Evolutionary conservation across 2,888 invertebrate species (phyloP), one percentile per base, ranked within the genome.

Genomic region (Slavum lentiscoides): DNA sequence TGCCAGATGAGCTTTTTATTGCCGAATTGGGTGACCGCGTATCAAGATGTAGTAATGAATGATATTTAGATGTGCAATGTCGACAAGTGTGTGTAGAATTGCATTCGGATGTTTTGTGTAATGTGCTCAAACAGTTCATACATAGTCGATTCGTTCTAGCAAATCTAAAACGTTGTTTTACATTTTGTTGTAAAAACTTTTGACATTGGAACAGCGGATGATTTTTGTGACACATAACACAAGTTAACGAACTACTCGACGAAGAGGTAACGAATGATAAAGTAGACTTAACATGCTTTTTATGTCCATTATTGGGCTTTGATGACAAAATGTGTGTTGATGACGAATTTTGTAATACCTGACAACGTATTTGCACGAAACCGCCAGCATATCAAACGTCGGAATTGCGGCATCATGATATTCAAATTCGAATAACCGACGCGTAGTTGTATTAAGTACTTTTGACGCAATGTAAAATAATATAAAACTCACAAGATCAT

Each of bases 391-490:
- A 23, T 68, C 67, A 49, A 66, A 43, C 0, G 19, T 66, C 7
- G 67, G 67, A 21, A 49, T 19, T 13, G 43, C 67, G 2, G 21
- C 23, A 43, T 19, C 21, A 43, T 49, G 67, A 3, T 68, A n/a
- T 49, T 68, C 21, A 49, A 68, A 49, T 68, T 68, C 64, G 7
- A 68, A 68, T 68, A 21, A 13, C 13, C 49, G 67, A 1, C 19
- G 15, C 17, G 68, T 68, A 8, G 49, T 15, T 1, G 49, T 13
- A 23, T 43, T 13, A 19, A 68, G 15, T 21, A 53, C 23, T 21
- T 49, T 43, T 21, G 43, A 49, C 8, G 68, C 68, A 49, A 68
- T 49, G 49, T 68, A 68, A 49, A 68, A 74, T 21, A 61, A 49
- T 2, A 61, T 43, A 15, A 21, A 61, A 21, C 61, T n/a, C 0